These are phyloP conservation scores for Acronicta aceris DNA, from an alignment of 2,888 invertebrate genomes.

Conservation along the genomic window DNA sequence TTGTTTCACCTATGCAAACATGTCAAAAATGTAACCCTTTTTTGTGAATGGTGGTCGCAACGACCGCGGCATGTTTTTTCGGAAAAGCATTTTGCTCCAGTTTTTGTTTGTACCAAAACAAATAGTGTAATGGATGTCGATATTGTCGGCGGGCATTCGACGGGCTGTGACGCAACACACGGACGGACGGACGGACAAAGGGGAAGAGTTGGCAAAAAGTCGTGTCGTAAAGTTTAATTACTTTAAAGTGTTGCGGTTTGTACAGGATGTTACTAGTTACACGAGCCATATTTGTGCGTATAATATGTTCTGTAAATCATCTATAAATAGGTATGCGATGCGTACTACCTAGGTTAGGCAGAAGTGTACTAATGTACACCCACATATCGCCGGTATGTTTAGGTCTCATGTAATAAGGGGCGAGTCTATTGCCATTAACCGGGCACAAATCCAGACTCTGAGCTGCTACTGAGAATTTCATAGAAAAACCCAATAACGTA, in stretches of 20 bases:
- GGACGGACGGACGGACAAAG: constrained; percentile 62
- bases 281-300: constrained; percentile 1
- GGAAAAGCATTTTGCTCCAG: constrained; percentile 71
- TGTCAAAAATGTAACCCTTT: constrained; percentile 65
- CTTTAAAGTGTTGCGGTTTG: constrained; percentile 55
- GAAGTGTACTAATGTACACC: too few relatives aligned
- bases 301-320: not conserved
- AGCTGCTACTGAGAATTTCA: too few relatives aligned
- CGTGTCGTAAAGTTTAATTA: constrained; percentile 69
- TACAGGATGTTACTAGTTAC: constrained; percentile 64
- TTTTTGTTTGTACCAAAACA: constrained; percentile 75
- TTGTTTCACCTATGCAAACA: constrained; percentile 64
- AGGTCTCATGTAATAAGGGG: too few relatives aligned
- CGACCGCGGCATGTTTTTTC: constrained; percentile 58
- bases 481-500: too few relatives aligned
- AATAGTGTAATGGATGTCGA: constrained; percentile 65
- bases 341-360: too few relatives aligned
- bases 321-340: too few relatives aligned
- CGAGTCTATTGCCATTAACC: too few relatives aligned
- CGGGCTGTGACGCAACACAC: constrained; percentile 64
- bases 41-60: constrained; percentile 57
- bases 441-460: too few relatives aligned
- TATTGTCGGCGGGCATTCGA: constrained; percentile 56
- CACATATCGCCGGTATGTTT: too few relatives aligned
- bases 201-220: constrained; percentile 75